Evolutionary conservation across 2,797 vertebrate genomes (phyloP).

Genomic region (Chrysolophus pictus): DNA sequence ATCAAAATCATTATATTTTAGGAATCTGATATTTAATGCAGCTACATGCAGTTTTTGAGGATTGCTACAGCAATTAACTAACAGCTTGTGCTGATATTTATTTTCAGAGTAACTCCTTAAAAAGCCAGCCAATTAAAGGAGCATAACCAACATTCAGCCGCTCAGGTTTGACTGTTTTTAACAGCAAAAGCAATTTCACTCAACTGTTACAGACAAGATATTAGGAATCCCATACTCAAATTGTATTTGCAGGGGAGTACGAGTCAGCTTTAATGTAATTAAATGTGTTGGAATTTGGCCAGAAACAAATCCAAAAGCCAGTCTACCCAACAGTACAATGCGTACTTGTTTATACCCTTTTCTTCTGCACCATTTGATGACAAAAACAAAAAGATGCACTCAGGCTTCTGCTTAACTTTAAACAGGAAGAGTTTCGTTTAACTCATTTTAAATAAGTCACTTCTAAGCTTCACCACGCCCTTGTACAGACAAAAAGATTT

Average conservation of each 20-base stretch:
- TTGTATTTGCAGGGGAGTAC: conserved; percentile 25
- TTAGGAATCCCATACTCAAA: neutral
- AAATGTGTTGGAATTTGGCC: conserved; percentile 42
- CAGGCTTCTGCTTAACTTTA: neutral
- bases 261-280: conserved; percentile 30
- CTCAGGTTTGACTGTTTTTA: neutral
- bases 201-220: neutral
- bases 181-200: neutral
- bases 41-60: neutral
- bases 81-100: neutral
- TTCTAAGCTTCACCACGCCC: neutral
- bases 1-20: neutral
- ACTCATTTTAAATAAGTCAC: neutral
- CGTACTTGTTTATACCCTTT: conserved; percentile 50
- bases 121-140: neutral
- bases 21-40: neutral
- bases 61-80: neutral
- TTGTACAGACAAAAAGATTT: neutral
- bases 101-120: neutral
- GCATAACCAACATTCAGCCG: neutral
- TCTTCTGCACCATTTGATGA: neutral
- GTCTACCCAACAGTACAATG: conserved; percentile 35
- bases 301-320: conserved; percentile 51
- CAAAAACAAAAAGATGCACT: neutral
- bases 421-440: conserved; percentile 18